A percentile compares a stretch with the other conserved stretches of the same genome.
Conservation (phyloP, 2,888 invertebrate species). For the Clitarchus hookeri region DNA sequence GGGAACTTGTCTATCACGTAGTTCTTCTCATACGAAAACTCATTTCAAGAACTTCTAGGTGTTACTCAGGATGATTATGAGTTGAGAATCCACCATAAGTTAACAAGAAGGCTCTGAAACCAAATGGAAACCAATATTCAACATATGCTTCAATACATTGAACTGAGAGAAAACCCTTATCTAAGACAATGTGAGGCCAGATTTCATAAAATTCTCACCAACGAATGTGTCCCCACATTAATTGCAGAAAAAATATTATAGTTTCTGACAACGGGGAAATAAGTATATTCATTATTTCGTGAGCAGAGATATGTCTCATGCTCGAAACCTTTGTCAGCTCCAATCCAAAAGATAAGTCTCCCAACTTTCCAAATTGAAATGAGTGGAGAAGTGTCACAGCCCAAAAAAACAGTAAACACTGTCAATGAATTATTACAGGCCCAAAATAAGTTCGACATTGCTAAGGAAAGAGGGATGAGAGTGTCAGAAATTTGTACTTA, state of each 20-base stretch:
- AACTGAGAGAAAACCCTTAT: background rate
- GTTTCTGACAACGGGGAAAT: background rate
- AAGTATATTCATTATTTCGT: background rate
- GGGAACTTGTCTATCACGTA: background rate
- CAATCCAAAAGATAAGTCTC: background rate
- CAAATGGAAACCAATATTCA: background rate
- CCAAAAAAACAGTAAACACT: background rate
- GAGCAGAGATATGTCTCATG: background rate
- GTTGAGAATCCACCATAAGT: background rate
- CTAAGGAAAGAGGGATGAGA: background rate
- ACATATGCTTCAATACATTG: background rate
- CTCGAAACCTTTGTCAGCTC: background rate
- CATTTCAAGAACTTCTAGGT: slow-evolving; percentile 9
- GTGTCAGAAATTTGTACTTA: background rate
- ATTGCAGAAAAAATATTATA: background rate
- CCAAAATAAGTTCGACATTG: background rate
- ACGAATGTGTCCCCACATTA: background rate
- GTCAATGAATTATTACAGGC: background rate
- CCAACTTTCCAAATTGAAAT: background rate
- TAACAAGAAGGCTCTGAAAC: background rate
- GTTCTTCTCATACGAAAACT: background rate
- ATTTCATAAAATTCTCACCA: background rate
- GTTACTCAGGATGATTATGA: background rate
- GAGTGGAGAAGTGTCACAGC: background rate
- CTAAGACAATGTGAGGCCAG: background rate